These are phyloP conservation scores for Brotogeris chrysoptera DNA, from an alignment of 2,797 vertebrate species.

Conservation along the genomic window DNA sequence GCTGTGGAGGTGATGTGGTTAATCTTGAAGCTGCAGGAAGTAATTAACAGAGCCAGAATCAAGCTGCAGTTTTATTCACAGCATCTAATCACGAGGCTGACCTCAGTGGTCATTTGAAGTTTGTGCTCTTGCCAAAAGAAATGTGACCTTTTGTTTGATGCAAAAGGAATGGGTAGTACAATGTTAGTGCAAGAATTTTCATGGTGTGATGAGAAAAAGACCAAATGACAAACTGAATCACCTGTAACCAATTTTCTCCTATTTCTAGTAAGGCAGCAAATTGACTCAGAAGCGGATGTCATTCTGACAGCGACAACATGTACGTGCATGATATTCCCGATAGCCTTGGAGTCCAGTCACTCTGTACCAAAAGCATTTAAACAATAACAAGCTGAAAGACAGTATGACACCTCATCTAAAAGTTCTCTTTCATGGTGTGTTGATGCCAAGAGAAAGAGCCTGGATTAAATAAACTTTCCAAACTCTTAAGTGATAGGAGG, in stretches of 20 bases:
- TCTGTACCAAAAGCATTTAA: not conserved
- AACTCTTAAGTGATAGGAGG: not conserved
- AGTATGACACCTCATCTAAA: not conserved
- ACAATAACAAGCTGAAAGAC: not conserved
- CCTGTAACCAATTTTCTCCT: constrained; percentile 8
- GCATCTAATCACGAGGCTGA: not conserved
- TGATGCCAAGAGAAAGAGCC: not conserved
- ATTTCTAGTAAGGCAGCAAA: not conserved
- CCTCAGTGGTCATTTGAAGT: not conserved
- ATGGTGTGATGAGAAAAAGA: constrained; percentile 27
- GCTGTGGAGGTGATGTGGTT: not conserved
- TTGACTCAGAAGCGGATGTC: not conserved
- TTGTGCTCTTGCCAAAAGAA: not conserved
- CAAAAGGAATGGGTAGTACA: not conserved
- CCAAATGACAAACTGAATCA: constrained; percentile 48
- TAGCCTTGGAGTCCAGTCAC: not conserved
- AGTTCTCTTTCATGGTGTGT: not conserved
- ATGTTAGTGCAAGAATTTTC: not conserved
- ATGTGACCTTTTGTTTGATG: not conserved
- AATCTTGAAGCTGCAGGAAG: not conserved
- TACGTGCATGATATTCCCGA: not conserved
- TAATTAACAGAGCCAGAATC: not conserved
- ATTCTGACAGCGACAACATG: not conserved
- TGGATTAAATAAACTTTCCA: not conserved
- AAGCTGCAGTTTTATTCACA: not conserved